These are phyloP conservation scores for Siphlonurus alternatus DNA, from an alignment of 2,888 invertebrate species.

Conservation along the genomic window DNA sequence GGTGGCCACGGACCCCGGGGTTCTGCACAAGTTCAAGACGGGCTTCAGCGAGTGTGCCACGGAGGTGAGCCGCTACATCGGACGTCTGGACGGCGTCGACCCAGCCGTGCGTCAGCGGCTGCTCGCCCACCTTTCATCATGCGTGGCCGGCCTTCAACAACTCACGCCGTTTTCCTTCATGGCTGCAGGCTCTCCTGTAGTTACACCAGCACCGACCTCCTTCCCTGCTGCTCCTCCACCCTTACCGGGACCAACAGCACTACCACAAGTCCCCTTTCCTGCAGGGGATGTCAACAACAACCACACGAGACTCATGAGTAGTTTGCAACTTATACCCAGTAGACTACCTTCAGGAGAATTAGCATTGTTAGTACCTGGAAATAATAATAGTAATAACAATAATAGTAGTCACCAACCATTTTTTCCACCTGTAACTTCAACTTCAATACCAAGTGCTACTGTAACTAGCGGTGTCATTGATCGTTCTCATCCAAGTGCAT, in stretches of 20 bases:
- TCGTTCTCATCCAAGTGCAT: constrained; percentile 22
- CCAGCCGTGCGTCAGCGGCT: constrained; percentile 42
- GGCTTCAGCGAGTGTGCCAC: constrained; percentile 81
- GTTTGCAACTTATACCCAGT: constrained; percentile 46
- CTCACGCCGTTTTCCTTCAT: constrained; percentile 27
- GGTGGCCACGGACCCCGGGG: constrained; percentile 66
- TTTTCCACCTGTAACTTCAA: neutral
- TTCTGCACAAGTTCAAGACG: constrained; percentile 66
- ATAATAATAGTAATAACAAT: neutral
- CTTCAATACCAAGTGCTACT: neutral
- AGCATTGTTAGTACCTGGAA: constrained; percentile 40
- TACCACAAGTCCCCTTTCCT: constrained; percentile 4
- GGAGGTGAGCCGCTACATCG: constrained; percentile 55
- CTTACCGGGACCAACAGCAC: neutral
- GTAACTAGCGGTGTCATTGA: neutral
- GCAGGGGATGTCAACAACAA: constrained; percentile 32
- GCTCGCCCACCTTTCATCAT: constrained; percentile 43
- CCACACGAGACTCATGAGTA: constrained; percentile 36
- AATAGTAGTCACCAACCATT: neutral
- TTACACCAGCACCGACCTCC: constrained; percentile 2
- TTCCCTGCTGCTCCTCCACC: neutral
- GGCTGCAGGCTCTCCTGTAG: constrained; percentile 11
- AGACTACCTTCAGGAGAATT: constrained; percentile 46
- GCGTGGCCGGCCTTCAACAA: constrained; percentile 41
- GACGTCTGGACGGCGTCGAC: constrained; percentile 44